These are phyloP conservation scores for Scolopax rusticola DNA, from an alignment of 2,797 vertebrate genomes.

Conservation along the genomic window DNA sequence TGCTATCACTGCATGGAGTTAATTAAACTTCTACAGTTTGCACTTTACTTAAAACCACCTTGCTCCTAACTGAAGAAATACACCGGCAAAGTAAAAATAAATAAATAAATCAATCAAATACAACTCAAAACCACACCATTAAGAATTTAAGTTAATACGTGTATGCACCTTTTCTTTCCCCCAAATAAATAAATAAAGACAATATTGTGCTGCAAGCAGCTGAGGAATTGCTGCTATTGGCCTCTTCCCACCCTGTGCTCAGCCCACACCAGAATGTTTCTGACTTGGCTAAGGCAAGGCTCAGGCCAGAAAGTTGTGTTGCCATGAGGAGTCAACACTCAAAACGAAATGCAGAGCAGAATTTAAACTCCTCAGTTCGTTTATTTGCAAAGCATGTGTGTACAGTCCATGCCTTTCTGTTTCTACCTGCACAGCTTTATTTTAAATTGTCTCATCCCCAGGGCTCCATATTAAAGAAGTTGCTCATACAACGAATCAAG, in stretches of 20 bases:
- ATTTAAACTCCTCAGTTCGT: neutral
- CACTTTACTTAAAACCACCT: constrained; percentile 35
- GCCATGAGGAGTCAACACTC: neutral
- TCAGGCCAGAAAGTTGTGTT: neutral
- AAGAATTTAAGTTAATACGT: neutral
- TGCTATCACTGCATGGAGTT: constrained; percentile 33
- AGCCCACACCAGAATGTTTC: neutral
- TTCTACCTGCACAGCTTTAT: constrained; percentile 9
- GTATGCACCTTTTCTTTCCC: neutral
- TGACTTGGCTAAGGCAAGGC: neutral
- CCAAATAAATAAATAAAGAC: neutral
- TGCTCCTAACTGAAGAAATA: constrained; percentile 7
- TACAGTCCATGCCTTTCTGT: neutral
- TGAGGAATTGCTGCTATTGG: neutral
- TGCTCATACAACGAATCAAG: neutral
- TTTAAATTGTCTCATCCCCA: constrained; percentile 15
- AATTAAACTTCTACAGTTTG: constrained; percentile 59
- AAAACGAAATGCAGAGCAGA: neutral
- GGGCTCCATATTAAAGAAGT: constrained; percentile 47
- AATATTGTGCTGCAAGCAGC: neutral
- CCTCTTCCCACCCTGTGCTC: neutral
- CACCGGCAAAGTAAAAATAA: neutral
- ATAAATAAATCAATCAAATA: neutral
- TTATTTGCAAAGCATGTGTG: neutral
- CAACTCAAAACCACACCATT: neutral